Base-by-base conservation (phyloP, 2,888 invertebrate genomes). In the Oxyscelio sp. region DNA sequence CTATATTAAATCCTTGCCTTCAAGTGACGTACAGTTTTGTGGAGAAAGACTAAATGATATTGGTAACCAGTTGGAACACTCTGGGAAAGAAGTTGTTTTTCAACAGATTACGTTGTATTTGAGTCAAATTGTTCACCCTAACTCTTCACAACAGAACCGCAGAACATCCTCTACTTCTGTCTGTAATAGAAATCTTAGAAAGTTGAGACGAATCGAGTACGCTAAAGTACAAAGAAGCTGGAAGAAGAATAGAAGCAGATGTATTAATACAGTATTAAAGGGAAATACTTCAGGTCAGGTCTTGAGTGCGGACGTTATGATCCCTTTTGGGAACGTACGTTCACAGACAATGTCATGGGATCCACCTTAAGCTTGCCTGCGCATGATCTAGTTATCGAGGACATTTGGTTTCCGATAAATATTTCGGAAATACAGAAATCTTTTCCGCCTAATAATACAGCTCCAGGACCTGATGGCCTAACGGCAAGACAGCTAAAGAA, bases 391-490 rank as follows among this genome's bases (percentile, higher is more conserved):
- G 11, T 21, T 8, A 21, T 22, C 5, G 50, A 5, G 21, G 11
- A 34, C 6, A 9, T 50, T 1, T 50, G 5, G 22, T 1, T 9
- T 4, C 50, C 50, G 1, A 50, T 50, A 5, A 22, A 5, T 13
- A 11, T 5, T 4, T 4, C 1, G 2, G 54, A 54, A 27, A 27
- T 54, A 1, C 1, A 2, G n/a, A 54, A 22, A 15, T 9, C 63
- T 3, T 24, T 63, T 2, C 63, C 63, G 5, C n/a, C 43, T 3
- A 45, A 13, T 1, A 17, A 11, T 2, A 63, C 86, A 9, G 85
- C 87, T 9, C 89, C 90, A 8, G 89, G 88, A 0, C 77, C 87
- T 66, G 89, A 90, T 52, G 87, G 88, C 0, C 75, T 90, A 0
- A 85, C 83, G 6, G 34, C 86, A 15, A 61, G 80, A 0, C 71